Base-by-base conservation (phyloP, 2,888 invertebrate genomes). In the Drosophila aldrichi region DNA sequence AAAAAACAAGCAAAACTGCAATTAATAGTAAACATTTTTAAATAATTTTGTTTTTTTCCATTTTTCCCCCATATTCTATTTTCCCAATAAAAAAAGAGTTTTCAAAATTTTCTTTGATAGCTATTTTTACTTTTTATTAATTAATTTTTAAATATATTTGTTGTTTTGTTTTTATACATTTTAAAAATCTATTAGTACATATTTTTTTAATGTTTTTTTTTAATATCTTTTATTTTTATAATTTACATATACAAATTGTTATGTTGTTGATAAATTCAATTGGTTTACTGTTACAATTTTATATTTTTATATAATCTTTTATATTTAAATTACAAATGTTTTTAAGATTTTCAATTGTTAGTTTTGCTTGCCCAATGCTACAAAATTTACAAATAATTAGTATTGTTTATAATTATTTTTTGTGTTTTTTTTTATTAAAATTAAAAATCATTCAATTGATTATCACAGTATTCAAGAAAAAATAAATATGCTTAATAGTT, bases 391-490 rank as follows among this genome's bases (percentile, higher is more conserved):
- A 63, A 38, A 55, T 67, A 52, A 36, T 66, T 62, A 54, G 57
- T 48, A 22, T 43, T 58, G 20, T 58, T 46, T 74, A 65, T 43
- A 63, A 12, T 57, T 65, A 62, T 64, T 29, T 55, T 56, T 36
- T 52, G 54, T 44, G 4, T 58, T 63, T 61, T 40, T 34, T 18
- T 59, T 75, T 62, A 63, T 82, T 86, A 79, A 79, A 86, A 91
- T 74, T 91, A 89, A 85, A 89, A 91, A 89, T 89, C 90, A 90
- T 92, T 91, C 73, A 83, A 91, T 89, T 89, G 89, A 88, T 91
- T 92, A 92, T 92, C 92, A 92, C 92, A 92, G 92, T 91, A 91
- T 91, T 92, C 84, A 91, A 81, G 86, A 85, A 90, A 83, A 89
- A 87, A 91, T 90, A 90, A 91, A 91, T 90, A 91, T 88, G 74